Evolutionary conservation across 2,888 invertebrate genomes (phyloP), one percentile per base, ranked within the genome.

Genomic region (Harpalus rubripes): DNA sequence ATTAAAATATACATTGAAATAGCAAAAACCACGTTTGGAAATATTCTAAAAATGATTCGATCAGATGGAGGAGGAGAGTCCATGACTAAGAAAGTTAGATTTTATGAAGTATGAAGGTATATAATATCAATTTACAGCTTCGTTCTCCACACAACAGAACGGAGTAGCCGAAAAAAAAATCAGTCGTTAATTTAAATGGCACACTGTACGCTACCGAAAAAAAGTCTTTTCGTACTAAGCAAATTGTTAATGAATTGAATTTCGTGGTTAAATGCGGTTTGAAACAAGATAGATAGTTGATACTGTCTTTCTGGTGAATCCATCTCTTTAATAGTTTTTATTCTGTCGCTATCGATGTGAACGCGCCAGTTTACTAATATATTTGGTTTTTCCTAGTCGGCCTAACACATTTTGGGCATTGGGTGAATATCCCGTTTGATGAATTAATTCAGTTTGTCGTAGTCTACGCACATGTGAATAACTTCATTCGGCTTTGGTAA

Each of bases 291-390:
- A 22, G 22, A 22, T 22, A 22, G 22, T 22, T 22, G 22, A 22
- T 22, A 3, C 22, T 22, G 3, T 85, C 83, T 86, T 85, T 61
- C 81, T 86, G 26, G 87, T 86, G 16, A 85, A 85, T n/a, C n/a
- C n/a, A n/a, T n/a, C n/a, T n/a, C n/a, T n/a, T n/a, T n/a, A n/a
- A n/a, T n/a, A n/a, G n/a, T n/a, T 32, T 84, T 16, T 1, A 87
- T 82, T 12, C 86, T 72, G 7, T 84, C 74, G 7, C 82, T 74
- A 8, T 85, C 72, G 7, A 87, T 80, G 56, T 16, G n/a, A 2
- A 87, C 72, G 7, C 5, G 2, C 1, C 5, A 44, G 44, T 44
- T 44, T 44, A 44, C 44, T 3, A 44, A 44, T 4, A 44, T 44
- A 59, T 59, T n/a, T 59, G n/a, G 32, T 7, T 74, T 15, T 74